Conservation (phyloP, 2,888 invertebrate species). For the Romanomermis culicivorax region DNA sequence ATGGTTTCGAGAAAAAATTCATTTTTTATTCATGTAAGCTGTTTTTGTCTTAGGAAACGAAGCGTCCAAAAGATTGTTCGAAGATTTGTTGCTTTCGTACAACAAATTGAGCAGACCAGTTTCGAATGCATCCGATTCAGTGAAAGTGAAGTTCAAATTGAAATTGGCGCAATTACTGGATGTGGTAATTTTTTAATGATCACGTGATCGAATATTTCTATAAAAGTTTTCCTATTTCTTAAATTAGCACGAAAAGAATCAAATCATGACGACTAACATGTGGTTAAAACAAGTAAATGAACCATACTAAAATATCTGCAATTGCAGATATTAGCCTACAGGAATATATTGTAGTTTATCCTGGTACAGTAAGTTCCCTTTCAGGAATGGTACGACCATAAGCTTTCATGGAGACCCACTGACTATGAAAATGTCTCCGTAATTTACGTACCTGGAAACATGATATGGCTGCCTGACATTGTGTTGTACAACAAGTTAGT, state of each 20-base stretch:
- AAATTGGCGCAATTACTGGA: conserved; percentile 32
- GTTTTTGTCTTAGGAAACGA: conserved; percentile 48
- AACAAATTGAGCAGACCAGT: conserved; percentile 84
- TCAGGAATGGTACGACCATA: conserved; percentile 6
- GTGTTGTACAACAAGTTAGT: conserved; percentile 13
- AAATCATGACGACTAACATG: conserved; percentile 13
- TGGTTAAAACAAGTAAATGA: conserved; percentile 13
- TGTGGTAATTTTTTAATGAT: conserved; percentile 25
- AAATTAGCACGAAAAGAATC: conserved; percentile 14
- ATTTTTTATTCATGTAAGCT: too few relatives aligned
- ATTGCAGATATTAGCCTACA: too few relatives aligned
- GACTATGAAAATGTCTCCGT: conserved; percentile 12
- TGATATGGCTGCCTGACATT: conserved; percentile 13
- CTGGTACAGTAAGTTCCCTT: too few relatives aligned
- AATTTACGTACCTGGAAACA: conserved; percentile 11
- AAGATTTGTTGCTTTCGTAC: conserved; percentile 77
- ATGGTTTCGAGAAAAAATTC: too few relatives aligned
- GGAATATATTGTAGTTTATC: too few relatives aligned
- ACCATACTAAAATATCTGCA: too few relatives aligned
- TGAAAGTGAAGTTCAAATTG: conserved; percentile 71
- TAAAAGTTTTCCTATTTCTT: neutral
- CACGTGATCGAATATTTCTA: neutral
- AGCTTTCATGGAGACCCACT: conserved; percentile 11
- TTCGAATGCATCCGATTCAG: conserved; percentile 74
- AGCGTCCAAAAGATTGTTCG: conserved; percentile 78